Conservation (phyloP, 2,113 vertebrate genomes). For the Epinephelus lanceolatus region DNA sequence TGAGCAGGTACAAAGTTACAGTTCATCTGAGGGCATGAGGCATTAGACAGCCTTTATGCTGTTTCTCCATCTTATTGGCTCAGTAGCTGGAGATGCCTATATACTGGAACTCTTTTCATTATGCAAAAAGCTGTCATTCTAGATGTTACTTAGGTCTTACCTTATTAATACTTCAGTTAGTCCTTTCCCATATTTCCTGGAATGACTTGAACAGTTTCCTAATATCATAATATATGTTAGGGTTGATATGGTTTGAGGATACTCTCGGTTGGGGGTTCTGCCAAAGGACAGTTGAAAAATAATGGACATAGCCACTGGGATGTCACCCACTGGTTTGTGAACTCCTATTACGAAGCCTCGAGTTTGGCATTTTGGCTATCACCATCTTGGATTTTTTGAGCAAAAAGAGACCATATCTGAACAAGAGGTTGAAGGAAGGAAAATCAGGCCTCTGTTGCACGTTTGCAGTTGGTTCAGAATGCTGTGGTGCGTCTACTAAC, state of each 20-base stretch:
- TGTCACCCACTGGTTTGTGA: too few species aligned
- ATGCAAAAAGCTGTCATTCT: constrained; percentile 15
- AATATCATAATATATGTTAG: constrained; percentile 47
- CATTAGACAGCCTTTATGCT: neutral
- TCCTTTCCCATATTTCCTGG: constrained; percentile 31
- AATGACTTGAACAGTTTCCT: constrained; percentile 32
- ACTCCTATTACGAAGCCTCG: too few species aligned
- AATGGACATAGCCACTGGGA: too few species aligned
- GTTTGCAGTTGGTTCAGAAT: too few species aligned
- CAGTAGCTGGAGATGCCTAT: neutral
- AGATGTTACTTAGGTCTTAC: neutral
- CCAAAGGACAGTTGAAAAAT: neutral
- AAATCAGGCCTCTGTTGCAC: too few species aligned
- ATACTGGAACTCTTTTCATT: neutral
- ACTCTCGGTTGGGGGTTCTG: constrained; percentile 6
- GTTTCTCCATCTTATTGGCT: constrained; percentile 1
- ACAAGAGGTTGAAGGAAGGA: too few species aligned
- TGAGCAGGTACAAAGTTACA: neutral
- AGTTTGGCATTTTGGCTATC: too few species aligned
- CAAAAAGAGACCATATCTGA: too few species aligned
- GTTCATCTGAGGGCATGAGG: neutral
- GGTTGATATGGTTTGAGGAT: constrained; percentile 12
- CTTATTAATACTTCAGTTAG: constrained; percentile 17
- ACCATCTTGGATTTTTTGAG: too few species aligned
- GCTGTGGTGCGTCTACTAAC: too few species aligned